These are phyloP conservation scores for Neotoma lepida DNA, from an alignment of 2,113 vertebrate genomes.

Conservation along the genomic window DNA sequence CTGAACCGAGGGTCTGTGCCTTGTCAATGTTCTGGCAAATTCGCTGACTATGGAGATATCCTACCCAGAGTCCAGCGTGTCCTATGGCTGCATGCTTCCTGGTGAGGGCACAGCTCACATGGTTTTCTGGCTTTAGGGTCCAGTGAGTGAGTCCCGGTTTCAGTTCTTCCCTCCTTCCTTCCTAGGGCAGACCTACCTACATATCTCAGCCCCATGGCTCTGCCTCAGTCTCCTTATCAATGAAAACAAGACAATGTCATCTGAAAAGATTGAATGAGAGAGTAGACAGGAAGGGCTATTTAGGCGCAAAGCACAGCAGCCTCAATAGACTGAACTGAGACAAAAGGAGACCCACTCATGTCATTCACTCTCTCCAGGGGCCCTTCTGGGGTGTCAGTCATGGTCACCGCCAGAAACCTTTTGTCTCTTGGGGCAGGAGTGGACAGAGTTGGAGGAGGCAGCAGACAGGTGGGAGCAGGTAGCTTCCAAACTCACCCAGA, in stretches of 20 bases:
- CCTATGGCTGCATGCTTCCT: neutral
- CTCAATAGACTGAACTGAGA: neutral
- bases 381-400: neutral
- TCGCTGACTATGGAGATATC: neutral
- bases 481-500: neutral
- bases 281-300: neutral
- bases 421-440: neutral
- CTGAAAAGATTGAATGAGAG: neutral
- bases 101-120: neutral
- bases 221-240: neutral
- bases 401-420: neutral
- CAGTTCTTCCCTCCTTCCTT: too few species aligned
- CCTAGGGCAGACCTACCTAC: neutral
- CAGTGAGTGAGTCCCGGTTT: fast-evolving
- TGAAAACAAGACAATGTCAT: neutral
- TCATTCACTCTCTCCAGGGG: neutral
- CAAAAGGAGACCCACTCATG: neutral
- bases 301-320: neutral
- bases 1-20: neutral
- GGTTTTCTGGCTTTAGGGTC: neutral
- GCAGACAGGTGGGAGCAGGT: neutral
- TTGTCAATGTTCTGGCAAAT: neutral
- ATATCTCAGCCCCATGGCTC: neutral
- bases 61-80: neutral
- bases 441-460: neutral